A percentile compares a stretch with the other conserved stretches of the same genome.
Evolutionary conservation across 1,140 invertebrate species (phyloP).

Genomic region (Panonychus citri): DNA sequence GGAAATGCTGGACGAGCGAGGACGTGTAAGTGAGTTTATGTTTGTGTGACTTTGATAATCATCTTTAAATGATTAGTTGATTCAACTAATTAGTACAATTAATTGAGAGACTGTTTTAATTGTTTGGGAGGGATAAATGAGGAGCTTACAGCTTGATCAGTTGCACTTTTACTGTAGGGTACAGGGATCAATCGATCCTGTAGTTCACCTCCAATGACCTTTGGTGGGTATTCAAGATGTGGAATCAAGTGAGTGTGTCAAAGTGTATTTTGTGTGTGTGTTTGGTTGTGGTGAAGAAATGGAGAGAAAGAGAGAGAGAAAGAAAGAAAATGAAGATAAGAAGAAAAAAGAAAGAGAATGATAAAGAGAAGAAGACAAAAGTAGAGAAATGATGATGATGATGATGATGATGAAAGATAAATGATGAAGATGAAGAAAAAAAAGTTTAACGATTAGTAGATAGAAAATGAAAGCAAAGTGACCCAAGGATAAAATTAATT

Average conservation of each 20-base stretch:
- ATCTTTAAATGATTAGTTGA: neutral
- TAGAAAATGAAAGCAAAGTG: too few relatives aligned
- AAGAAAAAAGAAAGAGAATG: neutral
- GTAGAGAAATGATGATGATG: neutral
- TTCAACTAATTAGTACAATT: too few relatives aligned
- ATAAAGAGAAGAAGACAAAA: neutral
- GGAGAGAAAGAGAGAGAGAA: neutral
- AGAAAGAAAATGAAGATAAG: neutral
- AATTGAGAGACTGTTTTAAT: too few relatives aligned
- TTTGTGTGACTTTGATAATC: neutral
- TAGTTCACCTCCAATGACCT: conserved; percentile 97
- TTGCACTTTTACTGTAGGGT: conserved; percentile 96
- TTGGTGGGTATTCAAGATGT: neutral
- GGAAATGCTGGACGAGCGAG: too few relatives aligned
- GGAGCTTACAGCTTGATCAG: conserved; percentile 93
- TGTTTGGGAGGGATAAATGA: conserved; percentile 14
- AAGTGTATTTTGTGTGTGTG: neutral
- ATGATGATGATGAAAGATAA: neutral
- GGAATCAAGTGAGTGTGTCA: neutral
- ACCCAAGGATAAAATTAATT: too few relatives aligned
- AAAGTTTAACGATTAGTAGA: too few relatives aligned
- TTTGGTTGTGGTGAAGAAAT: neutral
- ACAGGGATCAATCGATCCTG: conserved; percentile 96
- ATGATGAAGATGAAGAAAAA: neutral
- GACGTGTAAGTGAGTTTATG: too few relatives aligned